Conservation (phyloP, 2,113 vertebrate genomes). For the Sander lucioperca region DNA sequence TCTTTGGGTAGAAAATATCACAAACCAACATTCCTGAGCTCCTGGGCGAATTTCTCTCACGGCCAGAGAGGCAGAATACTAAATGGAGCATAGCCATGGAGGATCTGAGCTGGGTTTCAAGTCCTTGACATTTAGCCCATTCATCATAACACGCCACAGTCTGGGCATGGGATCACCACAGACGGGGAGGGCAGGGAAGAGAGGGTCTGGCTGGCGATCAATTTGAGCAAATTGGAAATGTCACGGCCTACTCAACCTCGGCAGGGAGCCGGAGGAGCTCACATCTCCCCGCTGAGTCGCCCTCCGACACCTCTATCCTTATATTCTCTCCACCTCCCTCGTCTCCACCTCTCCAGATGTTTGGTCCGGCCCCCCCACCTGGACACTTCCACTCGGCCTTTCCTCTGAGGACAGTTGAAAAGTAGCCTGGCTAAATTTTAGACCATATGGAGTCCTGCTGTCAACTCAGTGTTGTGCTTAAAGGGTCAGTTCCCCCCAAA, state of each 20-base stretch:
- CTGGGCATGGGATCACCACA: constrained; percentile 69
- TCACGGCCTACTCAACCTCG: constrained; percentile 83
- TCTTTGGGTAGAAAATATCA: constrained; percentile 25
- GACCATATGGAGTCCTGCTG: not conserved
- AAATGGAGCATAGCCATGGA: constrained; percentile 65
- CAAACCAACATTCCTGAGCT: constrained; percentile 51
- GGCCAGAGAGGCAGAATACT: constrained; percentile 56
- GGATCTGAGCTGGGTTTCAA: constrained; percentile 76
- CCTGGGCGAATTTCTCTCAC: constrained; percentile 49
- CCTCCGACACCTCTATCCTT: constrained; percentile 66
- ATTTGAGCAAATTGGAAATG: constrained; percentile 86
- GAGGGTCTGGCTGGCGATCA: constrained; percentile 80
- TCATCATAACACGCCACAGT: constrained; percentile 78
- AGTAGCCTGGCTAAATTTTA: constrained; percentile 7
- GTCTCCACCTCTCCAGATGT: constrained; percentile 76
- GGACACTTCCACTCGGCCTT: constrained; percentile 22
- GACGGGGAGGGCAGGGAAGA: constrained; percentile 64
- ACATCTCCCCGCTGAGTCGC: constrained; percentile 70
- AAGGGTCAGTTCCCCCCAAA: not conserved
- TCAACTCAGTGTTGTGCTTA: not conserved
- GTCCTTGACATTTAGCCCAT: constrained; percentile 82
- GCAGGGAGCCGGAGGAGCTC: constrained; percentile 77
- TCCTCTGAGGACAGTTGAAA: constrained; percentile 26
- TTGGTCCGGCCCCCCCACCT: constrained; percentile 49
- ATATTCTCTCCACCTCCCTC: constrained; percentile 49